Conservation (phyloP, 2,888 invertebrate species). For the Pachymerium ferrugineum region DNA sequence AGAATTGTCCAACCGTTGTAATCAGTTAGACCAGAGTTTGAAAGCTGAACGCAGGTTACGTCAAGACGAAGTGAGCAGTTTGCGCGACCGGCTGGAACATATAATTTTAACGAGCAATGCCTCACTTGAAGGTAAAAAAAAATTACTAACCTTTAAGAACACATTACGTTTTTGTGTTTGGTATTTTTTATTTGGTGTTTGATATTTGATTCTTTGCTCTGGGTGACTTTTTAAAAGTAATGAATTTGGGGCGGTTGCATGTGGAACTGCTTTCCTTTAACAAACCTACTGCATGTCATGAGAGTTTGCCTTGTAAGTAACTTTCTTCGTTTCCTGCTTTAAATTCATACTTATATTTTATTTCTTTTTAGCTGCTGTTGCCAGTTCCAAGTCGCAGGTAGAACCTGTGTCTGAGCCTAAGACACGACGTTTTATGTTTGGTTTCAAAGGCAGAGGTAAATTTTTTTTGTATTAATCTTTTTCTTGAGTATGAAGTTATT, state of each 20-base stretch:
- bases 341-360: neutral
- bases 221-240: neutral
- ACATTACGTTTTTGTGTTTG: too few relatives aligned
- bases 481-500: neutral
- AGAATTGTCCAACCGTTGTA: constrained; percentile 49
- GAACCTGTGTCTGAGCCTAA: constrained; percentile 28
- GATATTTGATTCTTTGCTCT: neutral
- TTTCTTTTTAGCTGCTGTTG: neutral
- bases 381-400: neutral
- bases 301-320: neutral
- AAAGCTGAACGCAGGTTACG: constrained; percentile 40
- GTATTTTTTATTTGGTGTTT: neutral
- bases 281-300: neutral
- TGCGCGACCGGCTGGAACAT: constrained; percentile 53
- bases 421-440: neutral
- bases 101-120: constrained; percentile 38
- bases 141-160: too few relatives aligned
- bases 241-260: neutral
- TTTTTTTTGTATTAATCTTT: neutral
- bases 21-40: constrained; percentile 41
- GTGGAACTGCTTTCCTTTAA: neutral
- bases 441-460: neutral
- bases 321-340: neutral
- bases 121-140: neutral
- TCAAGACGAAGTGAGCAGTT: constrained; percentile 44